Conservation (phyloP, 2,888 invertebrate genomes). For the Xestia c-nigrum region DNA sequence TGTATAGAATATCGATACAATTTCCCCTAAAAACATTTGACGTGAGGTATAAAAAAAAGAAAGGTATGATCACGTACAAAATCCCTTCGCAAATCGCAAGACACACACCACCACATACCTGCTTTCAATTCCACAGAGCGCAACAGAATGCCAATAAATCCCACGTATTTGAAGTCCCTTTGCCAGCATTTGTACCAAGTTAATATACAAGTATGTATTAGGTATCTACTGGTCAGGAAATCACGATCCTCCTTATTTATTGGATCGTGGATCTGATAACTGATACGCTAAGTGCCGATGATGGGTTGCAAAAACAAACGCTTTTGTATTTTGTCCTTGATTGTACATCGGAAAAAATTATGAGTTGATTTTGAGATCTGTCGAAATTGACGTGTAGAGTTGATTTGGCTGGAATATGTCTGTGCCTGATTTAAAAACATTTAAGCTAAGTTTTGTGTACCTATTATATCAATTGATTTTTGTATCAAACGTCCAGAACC, state of each 20-base stretch:
- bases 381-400: conserved; percentile 37
- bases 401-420: conserved; percentile 5
- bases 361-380: conserved; percentile 18
- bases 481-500: neutral
- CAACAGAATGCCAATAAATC: conserved; percentile 47
- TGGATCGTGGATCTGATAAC: conserved; percentile 75
- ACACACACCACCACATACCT: neutral
- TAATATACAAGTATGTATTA: conserved; percentile 48
- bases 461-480: neutral
- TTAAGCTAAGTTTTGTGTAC: neutral
- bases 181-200: conserved; percentile 27
- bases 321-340: conserved; percentile 58
- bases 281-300: conserved; percentile 67
- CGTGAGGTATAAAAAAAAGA: neutral
- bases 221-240: conserved; percentile 65
- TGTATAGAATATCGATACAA: neutral
- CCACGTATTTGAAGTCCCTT: conserved; percentile 39
- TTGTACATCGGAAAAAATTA: conserved; percentile 49
- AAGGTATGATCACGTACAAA: conserved; percentile 11
- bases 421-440: neutral
- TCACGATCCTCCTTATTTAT: conserved; percentile 73
- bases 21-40: neutral
- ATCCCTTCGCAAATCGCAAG: neutral
- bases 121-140: conserved; percentile 17
- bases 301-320: conserved; percentile 64